Conservation (phyloP, 2,113 vertebrate species). For the Galbula dea region DNA sequence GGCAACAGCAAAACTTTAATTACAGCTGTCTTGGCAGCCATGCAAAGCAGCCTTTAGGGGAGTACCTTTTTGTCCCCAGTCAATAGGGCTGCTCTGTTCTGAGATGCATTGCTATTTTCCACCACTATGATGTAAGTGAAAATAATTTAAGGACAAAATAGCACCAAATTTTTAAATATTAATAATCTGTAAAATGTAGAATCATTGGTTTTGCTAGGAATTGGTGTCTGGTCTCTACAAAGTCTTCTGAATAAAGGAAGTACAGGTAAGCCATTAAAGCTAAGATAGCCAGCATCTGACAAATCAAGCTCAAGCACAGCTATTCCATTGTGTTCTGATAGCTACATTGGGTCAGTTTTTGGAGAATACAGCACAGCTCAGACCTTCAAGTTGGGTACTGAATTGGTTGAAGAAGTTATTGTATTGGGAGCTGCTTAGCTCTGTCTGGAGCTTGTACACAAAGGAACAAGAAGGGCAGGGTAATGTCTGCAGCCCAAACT, state of each 20-base stretch:
- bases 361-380: neutral
- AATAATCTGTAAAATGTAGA: neutral
- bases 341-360: neutral
- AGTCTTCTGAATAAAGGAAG: neutral
- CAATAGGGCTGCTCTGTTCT: neutral
- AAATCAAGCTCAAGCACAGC: neutral
- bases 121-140: neutral
- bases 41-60: neutral
- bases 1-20: neutral
- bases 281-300: neutral
- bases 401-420: neutral
- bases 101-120: neutral
- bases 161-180: neutral
- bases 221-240: neutral
- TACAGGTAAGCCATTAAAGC: neutral
- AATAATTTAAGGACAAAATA: neutral
- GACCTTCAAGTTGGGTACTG: neutral
- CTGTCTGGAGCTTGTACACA: neutral
- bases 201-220: neutral
- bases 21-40: constrained; percentile 28
- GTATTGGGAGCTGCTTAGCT: neutral
- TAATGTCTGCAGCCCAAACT: neutral
- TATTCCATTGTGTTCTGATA: neutral
- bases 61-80: neutral
- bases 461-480: neutral